Evolutionary conservation across 92 coral and sea anemone species (phyloP).

Genomic region (Epizoanthus scotinus): DNA sequence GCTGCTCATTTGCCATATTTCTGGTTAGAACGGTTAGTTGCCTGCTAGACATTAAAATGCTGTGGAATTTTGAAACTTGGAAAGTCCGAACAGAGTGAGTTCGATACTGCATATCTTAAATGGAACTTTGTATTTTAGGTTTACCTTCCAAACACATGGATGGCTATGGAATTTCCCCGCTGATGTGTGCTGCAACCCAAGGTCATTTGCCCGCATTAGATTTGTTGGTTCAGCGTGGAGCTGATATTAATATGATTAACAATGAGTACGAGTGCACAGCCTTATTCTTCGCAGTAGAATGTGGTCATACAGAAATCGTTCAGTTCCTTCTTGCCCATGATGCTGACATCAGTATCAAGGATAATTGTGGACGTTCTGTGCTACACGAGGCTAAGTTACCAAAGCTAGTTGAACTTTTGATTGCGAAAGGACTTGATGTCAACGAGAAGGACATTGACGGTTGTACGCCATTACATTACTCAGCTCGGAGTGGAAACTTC

Average conservation of each 20-base stretch:
- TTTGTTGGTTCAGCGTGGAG: slow-evolving; percentile 36
- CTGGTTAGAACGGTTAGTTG: too few species aligned
- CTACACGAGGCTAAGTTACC: slow-evolving; percentile 34
- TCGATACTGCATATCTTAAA: too few species aligned
- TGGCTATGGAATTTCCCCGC: slow-evolving; percentile 17
- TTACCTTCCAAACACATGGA: slow-evolving; percentile 42
- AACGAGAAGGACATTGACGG: slow-evolving; percentile 32
- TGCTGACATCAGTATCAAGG: slow-evolving; percentile 1
- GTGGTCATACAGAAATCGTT: slow-evolving; percentile 39
- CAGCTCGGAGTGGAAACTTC: slow-evolving; percentile 31
- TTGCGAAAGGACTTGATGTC: slow-evolving; percentile 25
- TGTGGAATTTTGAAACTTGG: too few species aligned
- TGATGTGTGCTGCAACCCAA: slow-evolving; percentile 45
- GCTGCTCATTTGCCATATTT: too few species aligned
- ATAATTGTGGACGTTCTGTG: slow-evolving; percentile 16
- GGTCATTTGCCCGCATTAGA: slow-evolving; percentile 38
- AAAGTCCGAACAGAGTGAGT: too few species aligned
- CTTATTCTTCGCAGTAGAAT: slow-evolving; percentile 32
- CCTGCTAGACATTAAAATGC: too few species aligned
- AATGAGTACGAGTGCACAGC: slow-evolving; percentile 35
- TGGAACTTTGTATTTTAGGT: neutral
- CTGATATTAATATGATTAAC: slow-evolving; percentile 24
- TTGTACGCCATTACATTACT: slow-evolving; percentile 30
- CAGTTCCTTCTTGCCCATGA: slow-evolving; percentile 9
- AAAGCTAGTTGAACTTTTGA: slow-evolving; percentile 25